A percentile compares a stretch with the other conserved stretches of the same genome.
Conservation (phyloP, 2,113 vertebrate genomes). For the Cavia porcellus region DNA sequence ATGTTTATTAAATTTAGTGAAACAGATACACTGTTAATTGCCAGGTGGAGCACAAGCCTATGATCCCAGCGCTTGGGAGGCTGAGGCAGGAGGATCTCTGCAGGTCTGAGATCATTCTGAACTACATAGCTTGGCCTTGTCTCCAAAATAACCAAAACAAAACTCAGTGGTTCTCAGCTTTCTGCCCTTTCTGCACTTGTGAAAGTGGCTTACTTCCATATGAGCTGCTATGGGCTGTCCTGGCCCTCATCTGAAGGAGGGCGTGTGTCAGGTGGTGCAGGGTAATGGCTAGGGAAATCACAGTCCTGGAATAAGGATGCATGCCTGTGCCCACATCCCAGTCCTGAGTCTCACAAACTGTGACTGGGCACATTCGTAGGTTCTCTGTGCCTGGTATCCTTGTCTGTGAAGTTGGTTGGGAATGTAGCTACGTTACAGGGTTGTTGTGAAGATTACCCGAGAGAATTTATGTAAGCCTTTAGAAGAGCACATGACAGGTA, state of each 20-base stretch:
- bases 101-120: not conserved
- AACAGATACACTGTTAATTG: not conserved
- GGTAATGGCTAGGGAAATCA: not conserved
- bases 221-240: not conserved
- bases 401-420: not conserved
- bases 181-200: not conserved
- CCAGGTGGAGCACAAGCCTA: too few relatives aligned
- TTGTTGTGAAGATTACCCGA: not conserved
- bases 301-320: not conserved
- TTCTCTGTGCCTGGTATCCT: not conserved
- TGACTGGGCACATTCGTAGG: not conserved
- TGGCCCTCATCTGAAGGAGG: not conserved
- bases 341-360: not conserved
- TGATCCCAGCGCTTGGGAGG: not conserved
- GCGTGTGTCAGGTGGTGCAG: not conserved
- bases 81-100: not conserved
- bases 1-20: constrained; percentile 8
- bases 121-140: not conserved
- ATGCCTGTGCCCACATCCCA: not conserved
- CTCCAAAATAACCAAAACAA: not conserved
- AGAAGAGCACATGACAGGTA: not conserved
- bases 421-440: not conserved
- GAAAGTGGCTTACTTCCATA: not conserved
- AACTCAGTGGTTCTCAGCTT: not conserved
- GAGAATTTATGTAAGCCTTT: not conserved